Evolutionary conservation across 2,797 vertebrate genomes (phyloP).

Genomic region (Pantherophis alleghaniensis): DNA sequence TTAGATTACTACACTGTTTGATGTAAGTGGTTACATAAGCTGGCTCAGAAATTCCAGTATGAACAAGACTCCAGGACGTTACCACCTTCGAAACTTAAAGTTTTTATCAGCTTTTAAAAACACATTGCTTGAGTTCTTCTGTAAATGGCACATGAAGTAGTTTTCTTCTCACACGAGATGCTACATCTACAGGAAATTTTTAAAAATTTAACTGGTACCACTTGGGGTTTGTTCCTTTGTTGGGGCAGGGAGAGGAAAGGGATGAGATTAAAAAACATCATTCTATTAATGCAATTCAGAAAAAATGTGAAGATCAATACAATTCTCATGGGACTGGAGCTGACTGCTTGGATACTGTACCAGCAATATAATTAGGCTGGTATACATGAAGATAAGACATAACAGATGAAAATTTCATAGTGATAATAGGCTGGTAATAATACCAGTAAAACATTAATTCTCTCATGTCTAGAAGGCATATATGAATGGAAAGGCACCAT

Average conservation of each 20-base stretch:
- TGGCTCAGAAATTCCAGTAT: background rate
- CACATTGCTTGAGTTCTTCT: background rate
- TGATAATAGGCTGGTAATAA: background rate
- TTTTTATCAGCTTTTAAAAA: background rate
- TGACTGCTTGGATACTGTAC: background rate
- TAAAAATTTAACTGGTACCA: background rate
- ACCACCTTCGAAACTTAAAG: background rate
- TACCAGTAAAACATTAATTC: background rate
- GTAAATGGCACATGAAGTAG: background rate
- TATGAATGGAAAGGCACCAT: background rate
- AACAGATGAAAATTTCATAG: background rate
- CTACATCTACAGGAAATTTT: background rate
- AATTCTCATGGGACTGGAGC: background rate
- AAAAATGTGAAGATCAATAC: background rate
- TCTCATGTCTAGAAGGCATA: background rate
- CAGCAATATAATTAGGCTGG: background rate
- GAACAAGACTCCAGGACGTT: background rate
- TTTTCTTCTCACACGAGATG: background rate
- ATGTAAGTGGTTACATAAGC: background rate
- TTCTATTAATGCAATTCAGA: background rate
- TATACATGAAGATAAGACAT: background rate
- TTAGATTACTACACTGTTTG: background rate
- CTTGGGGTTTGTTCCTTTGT: background rate
- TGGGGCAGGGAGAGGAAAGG: background rate
- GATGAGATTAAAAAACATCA: background rate